A percentile compares a stretch with the other conserved stretches of the same genome.
phyloP scores from a whole-genome alignment of 2,888 invertebrate genomes.

The Autographa gamma region DNA sequence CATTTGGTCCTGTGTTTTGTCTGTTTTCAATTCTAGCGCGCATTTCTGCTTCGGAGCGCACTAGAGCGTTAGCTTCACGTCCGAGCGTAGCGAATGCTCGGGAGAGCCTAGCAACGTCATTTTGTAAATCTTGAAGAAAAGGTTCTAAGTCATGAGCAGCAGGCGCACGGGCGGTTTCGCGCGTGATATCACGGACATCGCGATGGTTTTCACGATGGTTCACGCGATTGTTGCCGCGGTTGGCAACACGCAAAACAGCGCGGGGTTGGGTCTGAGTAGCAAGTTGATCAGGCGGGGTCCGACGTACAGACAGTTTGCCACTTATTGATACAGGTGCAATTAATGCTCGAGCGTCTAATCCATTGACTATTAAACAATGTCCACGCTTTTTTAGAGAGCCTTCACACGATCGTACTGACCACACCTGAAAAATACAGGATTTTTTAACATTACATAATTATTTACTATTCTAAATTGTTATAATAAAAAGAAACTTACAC shows the following conservation, averaged over 20 bases:
- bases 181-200: slow-evolving; percentile 2
- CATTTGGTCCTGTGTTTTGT: slow-evolving; percentile 44
- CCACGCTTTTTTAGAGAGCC: slow-evolving; percentile 82
- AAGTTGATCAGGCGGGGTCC: slow-evolving; percentile 74
- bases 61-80: slow-evolving; percentile 73
- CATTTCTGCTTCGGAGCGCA: slow-evolving; percentile 72
- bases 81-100: slow-evolving; percentile 79
- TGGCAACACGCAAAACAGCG: slow-evolving; percentile 82
- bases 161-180: slow-evolving; percentile 40
- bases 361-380: slow-evolving; percentile 76
- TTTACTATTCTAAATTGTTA: background rate
- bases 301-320: slow-evolving; percentile 78
- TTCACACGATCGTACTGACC: slow-evolving; percentile 84
- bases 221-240: slow-evolving; percentile 68
- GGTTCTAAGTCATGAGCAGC: slow-evolving; percentile 71
- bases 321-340: slow-evolving; percentile 71
- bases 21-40: slow-evolving; percentile 66
- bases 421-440: slow-evolving; percentile 69
- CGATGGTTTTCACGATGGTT: slow-evolving; percentile 37
- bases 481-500: slow-evolving; percentile 69
- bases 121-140: slow-evolving; percentile 77
- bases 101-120: slow-evolving; percentile 77
- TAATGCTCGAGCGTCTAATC: slow-evolving; percentile 76
- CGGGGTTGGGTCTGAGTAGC: slow-evolving; percentile 75
- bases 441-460: background rate